Conservation (phyloP, 2,797 vertebrate genomes). For the Tolypeutes matacus region DNA sequence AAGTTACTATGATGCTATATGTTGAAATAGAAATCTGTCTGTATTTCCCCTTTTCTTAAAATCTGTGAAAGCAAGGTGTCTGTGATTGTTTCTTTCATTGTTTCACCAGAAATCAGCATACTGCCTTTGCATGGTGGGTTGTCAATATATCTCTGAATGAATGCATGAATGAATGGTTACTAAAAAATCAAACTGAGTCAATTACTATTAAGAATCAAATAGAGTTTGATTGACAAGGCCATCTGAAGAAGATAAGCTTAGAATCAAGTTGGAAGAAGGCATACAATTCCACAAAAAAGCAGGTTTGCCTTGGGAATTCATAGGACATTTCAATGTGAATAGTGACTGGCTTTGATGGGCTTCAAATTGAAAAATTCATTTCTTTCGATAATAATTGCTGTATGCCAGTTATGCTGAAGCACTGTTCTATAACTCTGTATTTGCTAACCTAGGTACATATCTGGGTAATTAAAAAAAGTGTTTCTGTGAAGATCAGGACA, state of each 20-base stretch:
- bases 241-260: slow-evolving; percentile 54
- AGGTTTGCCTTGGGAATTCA: slow-evolving; percentile 17
- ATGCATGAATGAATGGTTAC: neutral
- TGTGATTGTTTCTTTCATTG: neutral
- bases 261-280: neutral
- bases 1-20: neutral
- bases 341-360: neutral
- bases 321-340: slow-evolving; percentile 34
- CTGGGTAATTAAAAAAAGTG: slow-evolving; percentile 17
- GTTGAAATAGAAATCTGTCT: neutral
- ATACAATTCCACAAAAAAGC: slow-evolving; percentile 14
- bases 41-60: neutral
- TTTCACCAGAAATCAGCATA: neutral
- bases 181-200: slow-evolving; percentile 47
- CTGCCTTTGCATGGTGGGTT: neutral
- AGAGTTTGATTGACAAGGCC: slow-evolving; percentile 4
- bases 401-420: neutral
- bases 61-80: neutral
- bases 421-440: neutral
- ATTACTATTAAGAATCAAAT: slow-evolving; percentile 2
- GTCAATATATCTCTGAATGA: neutral
- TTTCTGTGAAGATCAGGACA: slow-evolving; percentile 56
- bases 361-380: slow-evolving; percentile 44
- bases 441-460: slow-evolving; percentile 45
- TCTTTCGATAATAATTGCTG: slow-evolving; percentile 19